Percentiles rank a stretch among this genome's conserved stretches.
These are phyloP conservation scores for Calosoma granatense DNA, from an alignment of 1,140 invertebrate species.

Conservation along the genomic window DNA sequence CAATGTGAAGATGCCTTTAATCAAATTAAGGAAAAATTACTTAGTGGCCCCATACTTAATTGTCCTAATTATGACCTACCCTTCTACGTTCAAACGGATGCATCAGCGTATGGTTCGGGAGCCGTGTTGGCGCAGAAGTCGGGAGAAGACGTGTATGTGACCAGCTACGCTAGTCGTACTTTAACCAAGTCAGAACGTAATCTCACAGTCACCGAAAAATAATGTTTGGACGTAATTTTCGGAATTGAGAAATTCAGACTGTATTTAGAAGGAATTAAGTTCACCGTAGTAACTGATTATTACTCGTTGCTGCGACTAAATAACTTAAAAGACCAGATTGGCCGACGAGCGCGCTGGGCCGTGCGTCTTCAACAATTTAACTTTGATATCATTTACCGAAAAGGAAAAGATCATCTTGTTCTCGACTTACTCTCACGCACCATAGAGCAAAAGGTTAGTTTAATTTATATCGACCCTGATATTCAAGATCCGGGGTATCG, in stretches of 20 bases:
- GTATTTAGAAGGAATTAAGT: constrained; percentile 34
- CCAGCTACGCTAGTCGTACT: constrained; percentile 22
- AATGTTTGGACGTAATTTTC: too few relatives aligned
- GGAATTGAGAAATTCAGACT: constrained; percentile 34
- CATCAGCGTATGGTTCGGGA: constrained; percentile 18
- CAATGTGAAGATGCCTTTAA: too few relatives aligned
- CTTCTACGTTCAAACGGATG: constrained; percentile 21
- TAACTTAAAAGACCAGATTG: constrained; percentile 15
- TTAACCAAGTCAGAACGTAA: constrained; percentile 26
- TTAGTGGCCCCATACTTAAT: constrained; percentile 20
- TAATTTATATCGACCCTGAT: too few relatives aligned
- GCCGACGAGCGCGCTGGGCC: constrained; percentile 19
- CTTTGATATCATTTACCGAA: too few relatives aligned
- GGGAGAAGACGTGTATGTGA: constrained; percentile 15
- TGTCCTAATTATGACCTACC: constrained; percentile 21
- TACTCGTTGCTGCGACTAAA: constrained; percentile 26
- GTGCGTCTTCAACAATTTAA: too few relatives aligned
- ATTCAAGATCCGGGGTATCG: too few relatives aligned
- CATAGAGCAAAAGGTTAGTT: too few relatives aligned
- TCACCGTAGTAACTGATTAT: constrained; percentile 39
- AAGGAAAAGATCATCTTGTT: too few relatives aligned
- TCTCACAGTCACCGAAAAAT: constrained; percentile 36
- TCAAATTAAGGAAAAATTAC: too few relatives aligned
- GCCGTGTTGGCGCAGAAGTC: constrained; percentile 21
- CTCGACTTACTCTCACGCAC: constrained; percentile 16